Evolutionary conservation across 2,113 vertebrate genomes (phyloP).

Genomic region (Thunnus thynnus): DNA sequence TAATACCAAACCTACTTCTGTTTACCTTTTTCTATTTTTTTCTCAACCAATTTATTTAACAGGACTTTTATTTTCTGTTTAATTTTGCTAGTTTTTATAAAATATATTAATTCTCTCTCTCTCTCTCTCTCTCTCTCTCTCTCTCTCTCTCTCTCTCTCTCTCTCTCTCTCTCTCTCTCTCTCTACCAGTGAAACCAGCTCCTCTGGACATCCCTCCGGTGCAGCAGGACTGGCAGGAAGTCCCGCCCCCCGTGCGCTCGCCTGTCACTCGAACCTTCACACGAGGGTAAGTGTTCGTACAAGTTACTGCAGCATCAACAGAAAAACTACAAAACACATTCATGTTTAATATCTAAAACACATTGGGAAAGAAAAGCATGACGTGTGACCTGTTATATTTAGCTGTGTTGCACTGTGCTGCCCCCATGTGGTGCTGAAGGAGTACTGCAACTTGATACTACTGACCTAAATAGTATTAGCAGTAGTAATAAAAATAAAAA

Average conservation of each 20-base stretch:
- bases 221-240: constrained; percentile 92
- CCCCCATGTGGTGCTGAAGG: neutral
- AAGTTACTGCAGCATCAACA: neutral
- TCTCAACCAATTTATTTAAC: too few relatives aligned
- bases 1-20: too few relatives aligned
- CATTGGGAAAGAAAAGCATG: neutral
- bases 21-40: too few relatives aligned
- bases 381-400: neutral
- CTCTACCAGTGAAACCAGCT: constrained; percentile 88
- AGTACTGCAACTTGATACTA: neutral
- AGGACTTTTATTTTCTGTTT: too few relatives aligned
- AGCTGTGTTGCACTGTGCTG: neutral
- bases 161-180: too few relatives aligned
- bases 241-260: constrained; percentile 92
- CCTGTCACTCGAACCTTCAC: constrained; percentile 96
- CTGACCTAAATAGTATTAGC: too few relatives aligned
- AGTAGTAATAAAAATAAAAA: too few relatives aligned
- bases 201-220: constrained; percentile 90
- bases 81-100: too few relatives aligned
- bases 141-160: too few relatives aligned
- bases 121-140: too few relatives aligned
- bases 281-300: constrained; percentile 87
- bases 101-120: too few relatives aligned
- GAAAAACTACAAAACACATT: neutral
- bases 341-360: neutral